A percentile compares a stretch with the other conserved stretches of the same genome.
These are phyloP conservation scores for Gallinago paraguaiae DNA, from an alignment of 2,113 vertebrate species.

Conservation along the genomic window DNA sequence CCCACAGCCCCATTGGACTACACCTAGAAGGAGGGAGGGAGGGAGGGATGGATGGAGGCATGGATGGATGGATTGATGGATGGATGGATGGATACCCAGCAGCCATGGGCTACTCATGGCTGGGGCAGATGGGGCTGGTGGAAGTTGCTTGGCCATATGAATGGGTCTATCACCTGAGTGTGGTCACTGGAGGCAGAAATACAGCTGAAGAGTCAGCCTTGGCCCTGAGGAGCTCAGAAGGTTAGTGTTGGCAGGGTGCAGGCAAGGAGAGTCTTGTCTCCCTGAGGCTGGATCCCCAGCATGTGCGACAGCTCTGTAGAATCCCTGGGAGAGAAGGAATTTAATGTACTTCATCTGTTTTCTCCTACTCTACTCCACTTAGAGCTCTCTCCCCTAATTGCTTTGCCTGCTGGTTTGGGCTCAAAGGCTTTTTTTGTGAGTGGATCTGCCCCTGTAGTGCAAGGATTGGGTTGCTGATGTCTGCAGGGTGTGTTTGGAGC, in stretches of 20 bases:
- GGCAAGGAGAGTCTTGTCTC: not conserved
- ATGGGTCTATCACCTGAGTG: not conserved
- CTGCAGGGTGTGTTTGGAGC: not conserved
- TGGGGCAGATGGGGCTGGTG: no score
- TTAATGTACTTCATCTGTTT: not conserved
- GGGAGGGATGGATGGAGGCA: not conserved
- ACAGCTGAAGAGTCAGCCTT: not conserved
- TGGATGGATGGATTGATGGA: not conserved
- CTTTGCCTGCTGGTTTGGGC: not conserved
- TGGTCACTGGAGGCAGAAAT: not conserved
- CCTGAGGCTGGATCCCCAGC: not conserved
- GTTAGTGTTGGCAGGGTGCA: not conserved
- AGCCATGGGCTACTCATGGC: not conserved
- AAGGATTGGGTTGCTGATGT: not conserved
- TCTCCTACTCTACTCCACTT: not conserved
- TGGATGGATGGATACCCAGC: not conserved
- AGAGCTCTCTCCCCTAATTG: not conserved
- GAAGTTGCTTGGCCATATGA: not conserved
- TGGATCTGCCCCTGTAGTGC: not conserved
- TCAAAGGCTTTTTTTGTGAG: not conserved
- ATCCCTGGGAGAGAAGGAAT: not conserved
- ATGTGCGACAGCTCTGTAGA: not conserved
- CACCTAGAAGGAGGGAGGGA: not conserved
- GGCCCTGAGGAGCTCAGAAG: not conserved
- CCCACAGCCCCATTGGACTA: not conserved